Percentiles rank a stretch among this genome's conserved stretches.
Conservation (phyloP, 1,140 invertebrate species). For the Camponotus vicinus region DNA sequence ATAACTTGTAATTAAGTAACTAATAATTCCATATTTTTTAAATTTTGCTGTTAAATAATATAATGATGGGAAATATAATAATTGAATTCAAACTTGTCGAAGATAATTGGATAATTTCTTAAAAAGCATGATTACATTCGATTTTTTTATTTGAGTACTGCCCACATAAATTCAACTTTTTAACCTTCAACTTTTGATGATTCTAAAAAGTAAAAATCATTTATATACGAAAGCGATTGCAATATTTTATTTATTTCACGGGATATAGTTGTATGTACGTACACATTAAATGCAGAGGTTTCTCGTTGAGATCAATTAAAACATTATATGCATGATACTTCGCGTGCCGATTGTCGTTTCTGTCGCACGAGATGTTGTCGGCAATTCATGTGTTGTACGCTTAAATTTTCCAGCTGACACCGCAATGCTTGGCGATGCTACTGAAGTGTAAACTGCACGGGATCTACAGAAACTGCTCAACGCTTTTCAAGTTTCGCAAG, state of each 20-base stretch:
- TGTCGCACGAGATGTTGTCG: neutral
- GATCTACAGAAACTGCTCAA: conserved; percentile 79
- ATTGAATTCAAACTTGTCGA: neutral
- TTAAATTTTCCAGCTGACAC: conserved; percentile 83
- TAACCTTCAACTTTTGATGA: neutral
- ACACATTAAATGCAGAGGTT: neutral
- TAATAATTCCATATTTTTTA: neutral
- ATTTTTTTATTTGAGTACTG: neutral
- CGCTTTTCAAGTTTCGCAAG: conserved; percentile 84
- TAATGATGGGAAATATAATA: neutral
- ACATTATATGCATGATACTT: conserved; percentile 16
- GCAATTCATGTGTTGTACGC: neutral
- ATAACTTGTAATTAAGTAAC: neutral
- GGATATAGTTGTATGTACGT: neutral
- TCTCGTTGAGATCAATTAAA: conserved; percentile 12
- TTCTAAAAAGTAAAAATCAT: neutral
- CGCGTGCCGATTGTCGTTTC: neutral
- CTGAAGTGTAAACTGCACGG: conserved; percentile 85
- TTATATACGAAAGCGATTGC: neutral
- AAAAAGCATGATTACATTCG: neutral
- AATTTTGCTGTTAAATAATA: conserved; percentile 3
- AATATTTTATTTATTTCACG: conserved; percentile 25
- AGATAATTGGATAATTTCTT: conserved; percentile 27
- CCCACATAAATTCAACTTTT: conserved; percentile 7
- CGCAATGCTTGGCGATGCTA: conserved; percentile 85